Conservation (phyloP, 2,888 invertebrate species). For the Mimumesa dahlbomi region DNA sequence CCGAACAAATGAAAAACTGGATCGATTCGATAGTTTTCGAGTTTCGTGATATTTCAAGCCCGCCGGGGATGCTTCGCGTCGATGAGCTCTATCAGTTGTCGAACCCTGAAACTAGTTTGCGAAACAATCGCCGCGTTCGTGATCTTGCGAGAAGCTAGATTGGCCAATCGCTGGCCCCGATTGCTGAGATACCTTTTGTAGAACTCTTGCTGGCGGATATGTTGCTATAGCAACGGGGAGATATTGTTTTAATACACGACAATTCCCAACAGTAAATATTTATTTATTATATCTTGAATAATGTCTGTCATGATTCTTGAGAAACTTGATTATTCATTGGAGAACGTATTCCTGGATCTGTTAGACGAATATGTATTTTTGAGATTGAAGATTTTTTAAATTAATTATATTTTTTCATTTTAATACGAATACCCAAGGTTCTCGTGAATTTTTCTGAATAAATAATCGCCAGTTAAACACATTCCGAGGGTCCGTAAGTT, state of each 20-base stretch:
- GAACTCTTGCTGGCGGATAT: slow-evolving; percentile 3
- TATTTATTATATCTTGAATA: no score
- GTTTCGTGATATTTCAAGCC: neutral
- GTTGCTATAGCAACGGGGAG: no score
- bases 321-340: no score
- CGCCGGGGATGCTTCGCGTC: neutral
- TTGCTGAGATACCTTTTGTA: slow-evolving; percentile 24
- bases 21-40: slow-evolving; percentile 2
- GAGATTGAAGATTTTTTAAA: no score
- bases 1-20: slow-evolving; percentile 10
- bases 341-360: no score
- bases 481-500: neutral
- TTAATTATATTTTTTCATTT: no score
- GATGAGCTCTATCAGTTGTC: slow-evolving; percentile 23
- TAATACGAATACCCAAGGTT: no score
- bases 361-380: no score
- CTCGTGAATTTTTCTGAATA: neutral
- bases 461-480: neutral
- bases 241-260: no score
- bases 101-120: slow-evolving; percentile 41
- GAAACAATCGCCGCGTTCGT: slow-evolving; percentile 41
- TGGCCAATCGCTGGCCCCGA: slow-evolving; percentile 38
- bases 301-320: no score
- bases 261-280: no score
- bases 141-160: slow-evolving; percentile 43